These are phyloP conservation scores for Helicorthomorpha holstii DNA, from an alignment of 1,140 invertebrate genomes.

Conservation along the genomic window DNA sequence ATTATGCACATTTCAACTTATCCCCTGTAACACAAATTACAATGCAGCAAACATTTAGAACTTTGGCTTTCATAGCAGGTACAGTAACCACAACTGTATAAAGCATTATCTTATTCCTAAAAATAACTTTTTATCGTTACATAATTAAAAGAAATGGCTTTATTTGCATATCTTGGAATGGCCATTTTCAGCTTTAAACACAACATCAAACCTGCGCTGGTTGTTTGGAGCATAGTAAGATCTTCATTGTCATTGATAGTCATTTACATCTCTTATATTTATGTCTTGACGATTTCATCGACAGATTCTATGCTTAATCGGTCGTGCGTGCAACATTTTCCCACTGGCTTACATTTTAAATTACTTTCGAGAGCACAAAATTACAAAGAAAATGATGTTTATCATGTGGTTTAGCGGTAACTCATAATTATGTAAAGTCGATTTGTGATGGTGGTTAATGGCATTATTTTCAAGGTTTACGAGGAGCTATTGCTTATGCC, in stretches of 20 bases:
- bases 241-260: not conserved
- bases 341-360: conserved; percentile 86
- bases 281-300: conserved; percentile 7
- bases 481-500: conserved; percentile 96
- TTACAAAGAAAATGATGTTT: conserved; percentile 96
- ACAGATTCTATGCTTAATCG: conserved; percentile 65
- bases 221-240: conserved; percentile 77
- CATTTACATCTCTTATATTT: too few relatives aligned
- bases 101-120: too few relatives aligned
- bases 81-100: conserved; percentile 11
- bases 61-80: conserved; percentile 84
- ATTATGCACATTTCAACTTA: conserved; percentile 97
- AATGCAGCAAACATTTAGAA: conserved; percentile 97
- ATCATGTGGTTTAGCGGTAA: conserved; percentile 98
- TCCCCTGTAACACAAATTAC: conserved; percentile 98
- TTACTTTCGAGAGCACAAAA: conserved; percentile 91
- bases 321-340: conserved; percentile 92
- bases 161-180: conserved; percentile 96
- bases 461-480: conserved; percentile 27
- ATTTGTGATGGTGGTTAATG: not conserved
- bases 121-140: conserved; percentile 1
- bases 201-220: conserved; percentile 47
- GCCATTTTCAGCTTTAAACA: conserved; percentile 92
- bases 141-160: conserved; percentile 96
- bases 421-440: conserved; percentile 14